Conservation (phyloP, 2,113 vertebrate species). For the Corythaixoides concolor region DNA sequence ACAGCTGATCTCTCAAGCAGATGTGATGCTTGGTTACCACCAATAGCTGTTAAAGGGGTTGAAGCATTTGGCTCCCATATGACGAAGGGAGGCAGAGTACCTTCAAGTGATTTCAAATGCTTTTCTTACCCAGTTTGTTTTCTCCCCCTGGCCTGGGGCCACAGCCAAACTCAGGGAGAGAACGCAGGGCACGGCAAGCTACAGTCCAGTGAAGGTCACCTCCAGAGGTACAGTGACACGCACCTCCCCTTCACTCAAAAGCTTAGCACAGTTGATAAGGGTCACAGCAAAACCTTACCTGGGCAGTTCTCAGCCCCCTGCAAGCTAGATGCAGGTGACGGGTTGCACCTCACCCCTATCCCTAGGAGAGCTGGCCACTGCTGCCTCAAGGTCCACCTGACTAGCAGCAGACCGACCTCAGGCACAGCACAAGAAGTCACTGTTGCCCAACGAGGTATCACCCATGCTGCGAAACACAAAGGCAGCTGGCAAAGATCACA, state of each 20-base stretch:
- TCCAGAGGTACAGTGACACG: neutral
- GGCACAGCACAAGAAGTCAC: neutral
- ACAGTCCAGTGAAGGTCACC: rapidly evolving
- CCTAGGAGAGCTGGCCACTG: neutral
- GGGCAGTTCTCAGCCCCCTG: neutral
- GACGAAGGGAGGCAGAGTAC: neutral
- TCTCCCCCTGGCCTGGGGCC: neutral
- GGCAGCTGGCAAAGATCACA: neutral
- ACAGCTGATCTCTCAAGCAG: neutral
- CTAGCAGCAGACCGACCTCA: neutral
- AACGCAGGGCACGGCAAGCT: neutral
- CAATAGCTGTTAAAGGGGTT: neutral
- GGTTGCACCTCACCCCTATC: neutral
- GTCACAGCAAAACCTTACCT: neutral
- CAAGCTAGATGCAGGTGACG: neutral
- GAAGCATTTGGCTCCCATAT: neutral
- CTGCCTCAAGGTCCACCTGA: rapidly evolving
- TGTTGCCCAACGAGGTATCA: rapidly evolving
- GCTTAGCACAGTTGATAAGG: rapidly evolving
- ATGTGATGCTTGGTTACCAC: neutral
- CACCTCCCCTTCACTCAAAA: neutral
- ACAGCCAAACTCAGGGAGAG: neutral
- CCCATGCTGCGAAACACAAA: neutral
- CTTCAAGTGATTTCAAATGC: neutral
- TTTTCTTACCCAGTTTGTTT: neutral